phyloP scores from a whole-genome alignment of 2,888 invertebrate genomes.

The Pasiphila rectangulata region DNA sequence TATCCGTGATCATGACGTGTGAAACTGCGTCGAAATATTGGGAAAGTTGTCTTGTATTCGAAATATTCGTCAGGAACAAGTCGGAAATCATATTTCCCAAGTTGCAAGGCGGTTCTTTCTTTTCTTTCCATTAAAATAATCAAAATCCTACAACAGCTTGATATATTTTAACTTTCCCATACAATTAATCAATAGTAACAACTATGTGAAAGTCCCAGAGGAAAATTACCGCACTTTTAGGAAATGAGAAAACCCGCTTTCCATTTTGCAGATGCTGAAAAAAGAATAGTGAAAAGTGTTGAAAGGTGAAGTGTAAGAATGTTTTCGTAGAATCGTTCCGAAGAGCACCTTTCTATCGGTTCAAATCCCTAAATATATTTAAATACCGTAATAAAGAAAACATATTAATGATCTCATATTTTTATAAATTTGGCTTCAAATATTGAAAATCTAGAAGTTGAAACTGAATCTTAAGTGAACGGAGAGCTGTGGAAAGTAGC shows the following conservation, averaged over 20 bases:
- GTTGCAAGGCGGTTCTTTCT: neutral
- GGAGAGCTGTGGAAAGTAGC: conserved; percentile 1
- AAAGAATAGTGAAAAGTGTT: conserved; percentile 39
- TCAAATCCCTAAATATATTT: conserved; percentile 9
- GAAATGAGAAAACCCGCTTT: conserved; percentile 40
- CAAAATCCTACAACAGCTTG: too few species aligned
- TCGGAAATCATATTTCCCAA: neutral
- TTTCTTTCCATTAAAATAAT: conserved; percentile 20
- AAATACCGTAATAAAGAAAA: too few species aligned
- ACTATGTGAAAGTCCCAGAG: conserved; percentile 34
- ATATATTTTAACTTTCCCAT: conserved; percentile 30
- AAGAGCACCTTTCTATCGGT: conserved; percentile 3
- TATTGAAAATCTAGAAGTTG: too few species aligned
- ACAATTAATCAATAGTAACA: conserved; percentile 32
- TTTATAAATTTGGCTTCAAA: too few species aligned
- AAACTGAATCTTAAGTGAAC: too few species aligned
- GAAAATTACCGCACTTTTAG: conserved; percentile 46
- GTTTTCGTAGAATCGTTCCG: conserved; percentile 22
- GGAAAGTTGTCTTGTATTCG: neutral
- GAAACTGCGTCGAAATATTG: too few species aligned
- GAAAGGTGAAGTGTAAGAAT: conserved; percentile 28
- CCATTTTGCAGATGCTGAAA: conserved; percentile 33
- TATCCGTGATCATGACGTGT: too few species aligned
- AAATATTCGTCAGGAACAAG: conserved; percentile 2
- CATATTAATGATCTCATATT: too few species aligned